These are phyloP conservation scores for Ornithorhynchus anatinus DNA, from an alignment of 2,113 vertebrate species.

Conservation along the genomic window DNA sequence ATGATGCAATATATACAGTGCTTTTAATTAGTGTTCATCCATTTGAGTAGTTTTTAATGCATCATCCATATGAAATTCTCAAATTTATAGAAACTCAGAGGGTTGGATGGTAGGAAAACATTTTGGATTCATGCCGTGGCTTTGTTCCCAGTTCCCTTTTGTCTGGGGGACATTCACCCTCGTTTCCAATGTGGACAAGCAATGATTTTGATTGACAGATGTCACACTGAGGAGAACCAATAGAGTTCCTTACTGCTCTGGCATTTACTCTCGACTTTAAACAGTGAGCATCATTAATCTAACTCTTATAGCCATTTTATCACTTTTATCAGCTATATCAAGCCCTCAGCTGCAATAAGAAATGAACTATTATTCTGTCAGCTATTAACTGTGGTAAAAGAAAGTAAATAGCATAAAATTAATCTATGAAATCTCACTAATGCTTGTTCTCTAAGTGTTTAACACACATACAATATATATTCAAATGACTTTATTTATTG, in stretches of 20 bases:
- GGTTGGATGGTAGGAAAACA: not conserved
- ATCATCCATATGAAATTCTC: constrained; percentile 1
- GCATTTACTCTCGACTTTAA: too few relatives aligned
- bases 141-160: not conserved
- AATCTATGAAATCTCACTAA: not conserved
- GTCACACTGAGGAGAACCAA: not conserved
- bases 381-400: constrained; percentile 1
- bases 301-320: too few relatives aligned
- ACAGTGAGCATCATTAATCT: too few relatives aligned
- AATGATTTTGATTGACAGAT: not conserved
- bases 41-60: constrained; percentile 9
- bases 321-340: not conserved
- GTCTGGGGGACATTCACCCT: not conserved
- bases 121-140: not conserved
- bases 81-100: not conserved
- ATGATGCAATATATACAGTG: not conserved
- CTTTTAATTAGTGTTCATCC: constrained; percentile 39
- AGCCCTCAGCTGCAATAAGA: not conserved
- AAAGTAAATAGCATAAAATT: not conserved
- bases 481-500: too few relatives aligned
- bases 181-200: not conserved
- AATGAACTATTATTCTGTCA: not conserved
- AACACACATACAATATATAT: constrained; percentile 9
- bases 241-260: too few relatives aligned
- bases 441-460: not conserved